A percentile compares a stretch with the other conserved stretches of the same genome.
These are phyloP conservation scores for Ceratothoa steindachneri DNA, from an alignment of 2,888 invertebrate genomes.

Conservation along the genomic window DNA sequence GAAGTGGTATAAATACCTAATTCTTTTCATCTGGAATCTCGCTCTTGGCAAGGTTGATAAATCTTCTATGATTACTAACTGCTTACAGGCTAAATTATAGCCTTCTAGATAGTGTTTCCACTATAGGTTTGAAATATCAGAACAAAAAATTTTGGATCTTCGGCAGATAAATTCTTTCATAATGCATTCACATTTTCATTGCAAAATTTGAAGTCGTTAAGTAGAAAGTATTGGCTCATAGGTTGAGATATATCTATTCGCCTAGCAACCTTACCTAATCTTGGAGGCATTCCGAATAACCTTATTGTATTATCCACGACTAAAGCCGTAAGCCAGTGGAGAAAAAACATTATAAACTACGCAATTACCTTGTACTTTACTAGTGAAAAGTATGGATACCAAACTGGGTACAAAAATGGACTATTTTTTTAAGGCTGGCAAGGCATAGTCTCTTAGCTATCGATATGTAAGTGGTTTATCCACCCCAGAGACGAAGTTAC, in stretches of 20 bases:
- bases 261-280: background rate
- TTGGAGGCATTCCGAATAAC: background rate
- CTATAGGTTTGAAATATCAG: background rate
- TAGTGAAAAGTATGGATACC: background rate
- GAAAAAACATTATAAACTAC: background rate
- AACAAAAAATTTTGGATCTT: background rate
- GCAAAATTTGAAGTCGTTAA: slow-evolving; percentile 1
- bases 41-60: background rate
- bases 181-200: background rate
- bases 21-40: background rate
- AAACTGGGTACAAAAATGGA: background rate
- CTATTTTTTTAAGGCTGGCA: background rate
- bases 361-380: background rate
- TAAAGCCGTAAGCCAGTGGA: background rate
- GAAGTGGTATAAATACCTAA: too few species aligned
- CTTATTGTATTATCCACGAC: background rate
- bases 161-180: background rate
- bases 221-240: background rate
- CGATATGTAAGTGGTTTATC: background rate
- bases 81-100: background rate
- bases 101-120: background rate
- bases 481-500: background rate
- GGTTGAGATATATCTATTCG: background rate
- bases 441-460: background rate
- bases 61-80: background rate